Evolutionary conservation across 2,113 vertebrate genomes (phyloP).

Genomic region (Felis catus): DNA sequence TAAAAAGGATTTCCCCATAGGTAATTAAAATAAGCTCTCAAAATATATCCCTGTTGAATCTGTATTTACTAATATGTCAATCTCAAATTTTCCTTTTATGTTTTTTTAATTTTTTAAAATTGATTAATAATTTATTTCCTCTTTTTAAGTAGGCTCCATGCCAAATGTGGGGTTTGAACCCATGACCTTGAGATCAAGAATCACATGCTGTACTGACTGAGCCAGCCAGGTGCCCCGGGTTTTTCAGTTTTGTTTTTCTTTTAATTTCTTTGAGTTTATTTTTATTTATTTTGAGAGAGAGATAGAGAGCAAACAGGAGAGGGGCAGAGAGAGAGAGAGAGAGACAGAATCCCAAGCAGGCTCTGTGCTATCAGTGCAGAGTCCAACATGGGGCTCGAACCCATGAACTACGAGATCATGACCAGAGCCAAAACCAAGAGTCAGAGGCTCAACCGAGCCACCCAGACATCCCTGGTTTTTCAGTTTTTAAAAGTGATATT

Average conservation of each 20-base stretch:
- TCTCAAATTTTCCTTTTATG: background rate
- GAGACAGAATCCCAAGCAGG: too few species aligned
- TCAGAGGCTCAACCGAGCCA: background rate
- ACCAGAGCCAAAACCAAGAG: background rate
- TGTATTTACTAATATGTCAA: slow-evolving; percentile 1
- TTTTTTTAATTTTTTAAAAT: background rate
- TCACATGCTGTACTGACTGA: too few species aligned
- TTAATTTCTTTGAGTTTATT: too few species aligned
- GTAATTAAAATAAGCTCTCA: slow-evolving; percentile 48
- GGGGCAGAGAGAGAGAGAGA: too few species aligned
- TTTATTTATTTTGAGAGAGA: too few species aligned
- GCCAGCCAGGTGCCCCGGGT: too few species aligned
- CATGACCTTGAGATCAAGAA: too few species aligned
- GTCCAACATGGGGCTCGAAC: background rate
- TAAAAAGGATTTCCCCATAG: slow-evolving; percentile 14
- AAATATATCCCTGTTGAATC: background rate
- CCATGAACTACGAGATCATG: background rate
- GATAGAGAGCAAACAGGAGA: too few species aligned
- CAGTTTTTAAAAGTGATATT: slow-evolving; percentile 29
- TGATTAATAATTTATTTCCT: background rate
- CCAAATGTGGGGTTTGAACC: background rate
- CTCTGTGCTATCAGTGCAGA: too few species aligned
- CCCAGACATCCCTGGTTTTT: background rate
- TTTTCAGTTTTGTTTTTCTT: too few species aligned
- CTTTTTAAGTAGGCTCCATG: background rate